These are phyloP conservation scores for Dascyllus trimaculatus DNA, from an alignment of 2,113 vertebrate genomes.

Conservation along the genomic window DNA sequence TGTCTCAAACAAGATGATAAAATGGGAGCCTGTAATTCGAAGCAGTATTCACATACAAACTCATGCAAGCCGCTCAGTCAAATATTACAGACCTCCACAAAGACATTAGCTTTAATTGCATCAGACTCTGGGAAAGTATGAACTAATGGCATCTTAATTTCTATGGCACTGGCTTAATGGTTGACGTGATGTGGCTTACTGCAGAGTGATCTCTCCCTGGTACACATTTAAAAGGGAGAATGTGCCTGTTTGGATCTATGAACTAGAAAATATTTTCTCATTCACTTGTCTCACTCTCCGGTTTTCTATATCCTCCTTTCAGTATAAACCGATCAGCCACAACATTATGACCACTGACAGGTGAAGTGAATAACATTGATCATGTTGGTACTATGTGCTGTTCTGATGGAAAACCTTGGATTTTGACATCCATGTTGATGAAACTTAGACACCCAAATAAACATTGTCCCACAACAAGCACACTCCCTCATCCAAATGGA, in stretches of 20 bases:
- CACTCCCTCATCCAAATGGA: no score
- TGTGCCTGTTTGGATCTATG: conserved; percentile 8
- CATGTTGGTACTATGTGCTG: no score
- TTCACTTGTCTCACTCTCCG: neutral
- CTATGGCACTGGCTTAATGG: conserved; percentile 32
- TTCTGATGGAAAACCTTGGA: no score
- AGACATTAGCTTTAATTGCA: conserved; percentile 66
- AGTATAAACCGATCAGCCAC: no score
- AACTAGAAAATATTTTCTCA: conserved; percentile 32
- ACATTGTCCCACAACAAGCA: no score
- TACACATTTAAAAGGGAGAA: conserved; percentile 24
- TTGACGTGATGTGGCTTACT: conserved; percentile 46
- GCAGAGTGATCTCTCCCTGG: conserved; percentile 31
- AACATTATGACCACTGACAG: no score
- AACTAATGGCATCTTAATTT: conserved; percentile 70
- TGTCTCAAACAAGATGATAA: conserved; percentile 22
- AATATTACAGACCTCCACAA: conserved; percentile 45
- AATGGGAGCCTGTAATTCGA: conserved; percentile 26
- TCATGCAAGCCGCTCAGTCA: conserved; percentile 37
- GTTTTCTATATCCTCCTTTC: neutral
- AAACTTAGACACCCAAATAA: no score
- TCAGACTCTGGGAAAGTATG: conserved; percentile 44
- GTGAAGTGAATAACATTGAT: no score
- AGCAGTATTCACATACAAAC: conserved; percentile 41
- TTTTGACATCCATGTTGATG: no score